Evolutionary conservation across 2,888 invertebrate species (phyloP).

Genomic region (Corbicula japonica): DNA sequence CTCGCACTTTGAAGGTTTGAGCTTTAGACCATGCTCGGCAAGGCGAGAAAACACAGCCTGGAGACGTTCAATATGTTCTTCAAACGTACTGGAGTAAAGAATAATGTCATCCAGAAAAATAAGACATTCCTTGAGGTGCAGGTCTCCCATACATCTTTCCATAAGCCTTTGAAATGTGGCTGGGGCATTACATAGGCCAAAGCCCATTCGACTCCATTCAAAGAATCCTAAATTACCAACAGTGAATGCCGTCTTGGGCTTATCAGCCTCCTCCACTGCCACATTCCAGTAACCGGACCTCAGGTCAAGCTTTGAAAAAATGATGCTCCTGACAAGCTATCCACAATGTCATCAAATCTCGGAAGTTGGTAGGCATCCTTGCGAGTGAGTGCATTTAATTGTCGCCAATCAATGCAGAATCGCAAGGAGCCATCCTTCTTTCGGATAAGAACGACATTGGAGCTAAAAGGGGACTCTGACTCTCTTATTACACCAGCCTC

Average conservation of each 20-base stretch:
- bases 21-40: conserved; percentile 46
- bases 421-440: conserved; percentile 40
- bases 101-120: conserved; percentile 59
- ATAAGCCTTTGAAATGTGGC: conserved; percentile 36
- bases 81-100: conserved; percentile 57
- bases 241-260: conserved; percentile 45
- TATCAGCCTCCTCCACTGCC: conserved; percentile 39
- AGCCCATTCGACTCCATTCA: conserved; percentile 57
- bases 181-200: conserved; percentile 33
- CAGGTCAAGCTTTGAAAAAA: conserved; percentile 45
- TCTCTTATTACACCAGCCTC: too few species aligned
- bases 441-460: conserved; percentile 51
- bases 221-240: conserved; percentile 61
- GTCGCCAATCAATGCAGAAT: conserved; percentile 38
- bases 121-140: conserved; percentile 22
- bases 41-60: conserved; percentile 62
- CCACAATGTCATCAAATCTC: conserved; percentile 20
- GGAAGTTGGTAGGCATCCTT: conserved; percentile 22
- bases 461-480: too few species aligned
- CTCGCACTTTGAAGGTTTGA: conserved; percentile 65
- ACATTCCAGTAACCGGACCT: conserved; percentile 42
- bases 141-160: conserved; percentile 36
- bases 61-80: conserved; percentile 57
- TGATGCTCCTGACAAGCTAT: neutral
- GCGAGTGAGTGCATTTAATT: neutral